These are phyloP conservation scores for Progne subis DNA, from an alignment of 2,113 vertebrate species.

Conservation along the genomic window DNA sequence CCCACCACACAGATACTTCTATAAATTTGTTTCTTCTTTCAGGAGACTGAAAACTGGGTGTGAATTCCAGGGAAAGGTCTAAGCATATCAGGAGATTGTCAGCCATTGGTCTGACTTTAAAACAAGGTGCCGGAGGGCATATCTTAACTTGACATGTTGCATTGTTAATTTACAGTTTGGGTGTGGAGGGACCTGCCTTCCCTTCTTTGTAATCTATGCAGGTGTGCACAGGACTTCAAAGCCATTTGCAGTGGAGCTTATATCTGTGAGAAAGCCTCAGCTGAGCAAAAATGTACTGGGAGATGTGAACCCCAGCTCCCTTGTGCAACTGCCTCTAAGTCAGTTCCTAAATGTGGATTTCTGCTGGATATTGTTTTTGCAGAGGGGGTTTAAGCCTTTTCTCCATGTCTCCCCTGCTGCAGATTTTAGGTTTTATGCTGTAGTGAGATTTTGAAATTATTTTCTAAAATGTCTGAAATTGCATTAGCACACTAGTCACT, in stretches of 20 bases:
- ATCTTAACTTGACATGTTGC: constrained; percentile 71
- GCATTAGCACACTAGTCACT: not conserved
- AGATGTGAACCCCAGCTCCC: not conserved
- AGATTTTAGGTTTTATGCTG: not conserved
- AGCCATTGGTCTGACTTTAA: constrained; percentile 68
- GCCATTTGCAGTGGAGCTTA: constrained; percentile 43
- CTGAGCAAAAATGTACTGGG: not conserved
- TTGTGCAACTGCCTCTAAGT: not conserved
- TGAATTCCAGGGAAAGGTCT: constrained; percentile 64
- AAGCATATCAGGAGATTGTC: constrained; percentile 63
- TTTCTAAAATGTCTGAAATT: not conserved
- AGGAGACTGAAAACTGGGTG: not conserved
- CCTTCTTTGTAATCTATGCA: constrained; percentile 71
- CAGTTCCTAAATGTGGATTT: not conserved
- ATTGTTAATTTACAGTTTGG: constrained; percentile 75
- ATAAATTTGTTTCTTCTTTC: not conserved
- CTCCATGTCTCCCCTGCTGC: not conserved
- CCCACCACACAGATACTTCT: not conserved
- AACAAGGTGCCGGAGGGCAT: constrained; percentile 73
- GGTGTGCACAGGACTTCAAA: constrained; percentile 78
- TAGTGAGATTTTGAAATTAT: not conserved
- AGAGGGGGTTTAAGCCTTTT: not conserved
- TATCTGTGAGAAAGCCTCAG: constrained; percentile 1
- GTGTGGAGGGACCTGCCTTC: constrained; percentile 70
- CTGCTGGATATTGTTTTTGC: not conserved